These are phyloP conservation scores for Amphimedon queenslandica DNA, from an alignment of 37 sponge, comb jelly and placozoan species.

Conservation along the genomic window DNA sequence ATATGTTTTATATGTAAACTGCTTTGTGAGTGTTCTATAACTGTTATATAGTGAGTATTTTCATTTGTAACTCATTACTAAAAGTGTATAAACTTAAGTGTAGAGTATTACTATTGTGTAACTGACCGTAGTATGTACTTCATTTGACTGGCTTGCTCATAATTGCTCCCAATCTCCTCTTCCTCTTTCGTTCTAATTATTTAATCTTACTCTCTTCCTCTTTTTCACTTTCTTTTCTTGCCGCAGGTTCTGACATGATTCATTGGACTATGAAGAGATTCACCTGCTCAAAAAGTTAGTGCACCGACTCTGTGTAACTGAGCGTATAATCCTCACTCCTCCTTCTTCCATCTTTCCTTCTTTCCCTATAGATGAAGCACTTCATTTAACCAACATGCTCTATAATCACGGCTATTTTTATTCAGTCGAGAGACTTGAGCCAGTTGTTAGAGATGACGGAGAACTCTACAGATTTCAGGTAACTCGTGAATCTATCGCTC, in stretches of 20 bases:
- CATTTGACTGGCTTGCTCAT: too few species aligned
- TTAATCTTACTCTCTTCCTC: background rate
- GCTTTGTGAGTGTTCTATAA: too few species aligned
- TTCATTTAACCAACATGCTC: conserved; percentile 45
- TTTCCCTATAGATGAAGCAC: conserved; percentile 31
- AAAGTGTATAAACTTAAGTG: too few species aligned
- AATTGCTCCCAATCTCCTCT: too few species aligned
- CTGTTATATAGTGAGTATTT: too few species aligned
- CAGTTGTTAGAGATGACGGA: conserved; percentile 50
- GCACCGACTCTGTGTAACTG: background rate
- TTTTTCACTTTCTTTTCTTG: background rate
- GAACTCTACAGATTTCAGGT: conserved; percentile 69
- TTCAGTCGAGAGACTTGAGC: conserved; percentile 28
- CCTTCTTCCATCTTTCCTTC: background rate
- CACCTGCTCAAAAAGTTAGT: conserved; percentile 43
- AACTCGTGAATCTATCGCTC: background rate
- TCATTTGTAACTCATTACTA: too few species aligned
- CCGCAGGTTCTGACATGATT: conserved; percentile 51
- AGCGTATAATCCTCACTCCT: too few species aligned
- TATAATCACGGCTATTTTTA: conserved; percentile 50
- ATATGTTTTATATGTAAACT: too few species aligned
- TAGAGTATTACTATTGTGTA: too few species aligned
- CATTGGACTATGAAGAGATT: conserved; percentile 41
- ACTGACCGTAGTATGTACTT: too few species aligned
- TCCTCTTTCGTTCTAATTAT: too few species aligned